phyloP scores from a whole-genome alignment of 1,140 invertebrate species.

The Drosophila pseudoananassae region DNA sequence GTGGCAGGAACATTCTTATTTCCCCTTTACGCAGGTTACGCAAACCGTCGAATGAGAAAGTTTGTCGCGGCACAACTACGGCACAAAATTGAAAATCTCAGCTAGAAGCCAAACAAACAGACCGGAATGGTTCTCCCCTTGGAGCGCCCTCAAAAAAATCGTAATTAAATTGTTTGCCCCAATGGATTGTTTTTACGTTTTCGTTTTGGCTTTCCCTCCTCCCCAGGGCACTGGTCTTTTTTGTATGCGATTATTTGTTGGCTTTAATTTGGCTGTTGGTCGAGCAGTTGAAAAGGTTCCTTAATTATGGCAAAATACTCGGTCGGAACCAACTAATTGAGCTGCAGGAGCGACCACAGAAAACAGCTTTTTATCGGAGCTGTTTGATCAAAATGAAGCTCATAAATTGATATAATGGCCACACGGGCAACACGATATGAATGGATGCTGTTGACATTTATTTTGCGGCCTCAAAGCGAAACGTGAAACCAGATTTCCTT shows the following conservation, averaged over 20 bases:
- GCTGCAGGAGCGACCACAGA: constrained; percentile 12
- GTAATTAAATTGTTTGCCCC: constrained; percentile 67
- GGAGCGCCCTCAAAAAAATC: constrained; percentile 39
- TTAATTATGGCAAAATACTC: constrained; percentile 20
- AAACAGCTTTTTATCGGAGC: constrained; percentile 10
- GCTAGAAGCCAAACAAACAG: constrained; percentile 33
- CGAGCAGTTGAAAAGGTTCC: constrained; percentile 4
- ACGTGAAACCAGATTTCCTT: background rate
- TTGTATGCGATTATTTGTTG: constrained; percentile 48
- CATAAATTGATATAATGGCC: constrained; percentile 37
- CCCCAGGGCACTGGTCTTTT: constrained; percentile 12
- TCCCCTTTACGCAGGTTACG: constrained; percentile 32
- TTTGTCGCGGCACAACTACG: constrained; percentile 19
- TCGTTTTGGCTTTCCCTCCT: constrained; percentile 4
- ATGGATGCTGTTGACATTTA: constrained; percentile 42
- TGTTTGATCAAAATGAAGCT: constrained; percentile 14
- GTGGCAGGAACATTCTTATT: constrained; percentile 21
- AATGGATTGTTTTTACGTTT: constrained; percentile 53
- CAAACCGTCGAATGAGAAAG: constrained; percentile 33
- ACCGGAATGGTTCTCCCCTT: constrained; percentile 25
- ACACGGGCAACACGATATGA: constrained; percentile 8
- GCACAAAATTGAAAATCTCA: constrained; percentile 50
- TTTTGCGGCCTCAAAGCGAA: constrained; percentile 24
- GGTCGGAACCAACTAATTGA: constrained; percentile 33
- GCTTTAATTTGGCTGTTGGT: constrained; percentile 31